Base-by-base conservation (phyloP, 2,797 vertebrate genomes). In the Phalanger gymnotis region DNA sequence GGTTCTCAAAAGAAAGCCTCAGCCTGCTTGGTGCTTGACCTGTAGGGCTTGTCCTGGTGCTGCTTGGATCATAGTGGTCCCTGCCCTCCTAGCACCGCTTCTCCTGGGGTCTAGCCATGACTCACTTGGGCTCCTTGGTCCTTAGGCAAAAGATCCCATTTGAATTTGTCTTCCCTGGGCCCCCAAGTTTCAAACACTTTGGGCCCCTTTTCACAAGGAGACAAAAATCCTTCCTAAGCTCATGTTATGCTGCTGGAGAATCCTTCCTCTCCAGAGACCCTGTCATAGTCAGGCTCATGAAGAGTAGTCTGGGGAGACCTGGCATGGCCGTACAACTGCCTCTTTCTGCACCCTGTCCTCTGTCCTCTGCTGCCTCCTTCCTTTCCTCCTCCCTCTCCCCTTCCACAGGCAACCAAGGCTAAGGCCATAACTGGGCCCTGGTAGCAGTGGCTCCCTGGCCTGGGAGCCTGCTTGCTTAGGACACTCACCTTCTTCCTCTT, bases 401-500 rank as follows among this genome's bases (percentile, higher is more conserved):
- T 13, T 90, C 40, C 53, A 30, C 34, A 10, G 52, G 40, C 53
- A 51, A 6, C 30, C 10, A 34, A 90, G 58, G 55, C 90, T 94
- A 54, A 96, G n/a, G 66, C n/a, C 2, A 7, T 12, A 92, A 27
- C 95, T 3, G 40, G 25, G 10, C 9, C 10, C 9, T 0, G 40
- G 10, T 4, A 12, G 73, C 73, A 27, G 73, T 25, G 25, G 40
- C 25, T 47, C 22, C 61, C 66, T 81, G 22, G 40, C 19, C 40
- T 31, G 0, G 3, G 40, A 81, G 22, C 61, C 66, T 73, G 19
- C 25, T 3, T 11, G 10, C 3, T 47, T 2, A 25, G 22, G 3
- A 1, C 10, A 92, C 95, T 98, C 19, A 95, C 94, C 96, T 98
- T 98, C 66, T 90, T 97, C 97, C 98, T 98, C 91, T 54, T 47